phyloP scores from a whole-genome alignment of 2,888 invertebrate species.

The Bellardia pandia region DNA sequence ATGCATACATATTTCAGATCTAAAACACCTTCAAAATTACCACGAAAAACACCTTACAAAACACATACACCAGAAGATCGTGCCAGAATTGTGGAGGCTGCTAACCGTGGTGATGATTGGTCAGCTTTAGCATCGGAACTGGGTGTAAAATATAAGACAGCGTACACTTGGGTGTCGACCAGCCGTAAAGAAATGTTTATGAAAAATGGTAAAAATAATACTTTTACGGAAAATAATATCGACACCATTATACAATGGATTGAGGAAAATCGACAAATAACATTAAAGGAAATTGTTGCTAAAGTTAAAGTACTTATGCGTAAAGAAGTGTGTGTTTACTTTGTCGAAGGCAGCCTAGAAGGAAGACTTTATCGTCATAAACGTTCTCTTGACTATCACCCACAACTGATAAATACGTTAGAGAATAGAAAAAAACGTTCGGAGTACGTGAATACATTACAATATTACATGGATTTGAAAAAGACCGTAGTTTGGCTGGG shows the following conservation, averaged over 20 bases:
- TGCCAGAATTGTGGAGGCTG: conserved; percentile 66
- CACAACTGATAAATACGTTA: conserved; percentile 60
- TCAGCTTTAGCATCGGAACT: conserved; percentile 65
- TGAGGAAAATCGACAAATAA: conserved; percentile 65
- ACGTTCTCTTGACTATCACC: conserved; percentile 61
- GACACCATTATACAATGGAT: conserved; percentile 66
- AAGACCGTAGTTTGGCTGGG: conserved; percentile 67
- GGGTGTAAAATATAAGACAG: conserved; percentile 71
- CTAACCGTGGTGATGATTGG: conserved; percentile 70
- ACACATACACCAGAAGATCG: conserved; percentile 68
- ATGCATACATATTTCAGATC: conserved; percentile 33
- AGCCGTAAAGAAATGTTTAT: conserved; percentile 71
- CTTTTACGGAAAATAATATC: conserved; percentile 64
- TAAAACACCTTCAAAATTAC: conserved; percentile 51
- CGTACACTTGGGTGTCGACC: conserved; percentile 69
- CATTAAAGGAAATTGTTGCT: conserved; percentile 67
- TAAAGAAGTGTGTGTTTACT: conserved; percentile 68
- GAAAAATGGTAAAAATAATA: conserved; percentile 65
- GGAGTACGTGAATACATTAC: conserved; percentile 63
- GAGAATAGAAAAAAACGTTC: conserved; percentile 66
- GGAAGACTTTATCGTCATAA: conserved; percentile 67
- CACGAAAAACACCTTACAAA: conserved; percentile 70
- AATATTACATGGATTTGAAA: conserved; percentile 64
- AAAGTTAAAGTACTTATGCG: conserved; percentile 57
- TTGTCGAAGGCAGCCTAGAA: conserved; percentile 68